Evolutionary conservation across 2,113 vertebrate species (phyloP).

Genomic region (Narcine bancroftii): DNA sequence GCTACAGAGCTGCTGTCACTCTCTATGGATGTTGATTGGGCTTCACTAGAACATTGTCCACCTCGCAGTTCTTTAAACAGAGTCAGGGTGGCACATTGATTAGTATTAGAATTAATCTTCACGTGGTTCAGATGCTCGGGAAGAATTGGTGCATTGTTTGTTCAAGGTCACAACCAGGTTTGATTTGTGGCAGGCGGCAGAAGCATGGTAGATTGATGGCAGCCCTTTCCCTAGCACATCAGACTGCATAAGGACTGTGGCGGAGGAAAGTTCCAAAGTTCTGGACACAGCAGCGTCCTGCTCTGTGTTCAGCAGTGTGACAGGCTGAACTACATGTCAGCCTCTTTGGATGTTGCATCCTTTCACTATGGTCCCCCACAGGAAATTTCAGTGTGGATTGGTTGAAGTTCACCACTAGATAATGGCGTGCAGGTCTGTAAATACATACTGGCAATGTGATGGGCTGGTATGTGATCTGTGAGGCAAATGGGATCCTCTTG

Average conservation of each 20-base stretch:
- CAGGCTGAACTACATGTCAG: neutral
- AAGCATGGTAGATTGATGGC: no score
- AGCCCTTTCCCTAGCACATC: no score
- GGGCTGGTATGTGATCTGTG: neutral
- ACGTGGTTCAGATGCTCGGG: neutral
- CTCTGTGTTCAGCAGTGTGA: no score
- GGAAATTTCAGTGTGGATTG: neutral
- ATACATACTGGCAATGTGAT: neutral
- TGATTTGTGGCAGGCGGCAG: no score
- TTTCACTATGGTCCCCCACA: neutral
- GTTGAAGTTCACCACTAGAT: neutral
- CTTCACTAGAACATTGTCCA: neutral
- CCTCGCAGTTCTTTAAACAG: neutral
- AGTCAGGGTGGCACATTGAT: neutral
- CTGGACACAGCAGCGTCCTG: no score
- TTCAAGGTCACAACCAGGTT: neutral
- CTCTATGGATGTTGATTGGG: neutral
- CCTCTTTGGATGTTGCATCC: neutral
- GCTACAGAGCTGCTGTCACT: neutral
- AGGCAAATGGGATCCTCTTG: no score
- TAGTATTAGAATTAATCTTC: neutral
- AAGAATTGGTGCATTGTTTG: neutral
- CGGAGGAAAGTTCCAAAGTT: no score
- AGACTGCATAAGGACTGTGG: no score
- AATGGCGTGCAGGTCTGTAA: neutral